Conservation (phyloP, 2,888 invertebrate species). For the Zele albiditarsus region DNA sequence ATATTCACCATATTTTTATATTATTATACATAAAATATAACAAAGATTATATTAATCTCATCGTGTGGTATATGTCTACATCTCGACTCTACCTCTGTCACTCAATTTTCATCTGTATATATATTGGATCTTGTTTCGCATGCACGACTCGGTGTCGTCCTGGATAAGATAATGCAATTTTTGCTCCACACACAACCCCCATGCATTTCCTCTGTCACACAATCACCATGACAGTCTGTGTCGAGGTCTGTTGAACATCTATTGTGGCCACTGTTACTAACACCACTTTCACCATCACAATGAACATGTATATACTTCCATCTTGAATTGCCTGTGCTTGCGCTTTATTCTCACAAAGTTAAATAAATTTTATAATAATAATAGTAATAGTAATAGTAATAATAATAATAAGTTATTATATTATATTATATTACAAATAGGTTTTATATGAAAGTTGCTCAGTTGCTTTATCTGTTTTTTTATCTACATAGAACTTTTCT, state of each 20-base stretch:
- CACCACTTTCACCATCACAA: no score
- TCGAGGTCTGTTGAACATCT: neutral
- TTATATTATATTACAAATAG: no score
- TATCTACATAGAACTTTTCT: no score
- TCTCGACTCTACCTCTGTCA: neutral
- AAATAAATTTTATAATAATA: no score
- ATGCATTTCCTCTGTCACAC: neutral
- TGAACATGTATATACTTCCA: neutral
- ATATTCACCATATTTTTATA: neutral
- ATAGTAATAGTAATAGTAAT: no score
- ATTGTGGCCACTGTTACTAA: neutral
- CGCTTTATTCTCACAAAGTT: neutral
- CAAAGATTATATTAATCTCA: slow-evolving; percentile 20
- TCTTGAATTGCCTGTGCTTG: neutral
- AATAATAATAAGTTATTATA: no score
- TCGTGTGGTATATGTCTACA: neutral
- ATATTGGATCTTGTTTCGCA: slow-evolving; percentile 27
- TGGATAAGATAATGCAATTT: slow-evolving; percentile 31
- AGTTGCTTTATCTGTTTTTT: no score
- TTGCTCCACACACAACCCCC: neutral
- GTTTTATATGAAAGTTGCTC: no score
- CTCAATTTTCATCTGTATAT: slow-evolving; percentile 20
- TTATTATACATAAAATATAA: neutral
- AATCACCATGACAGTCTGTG: neutral
- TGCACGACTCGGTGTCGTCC: slow-evolving; percentile 26